Base-by-base conservation (phyloP, 2,797 vertebrate species). In the Paratrypauchen microcephalus region DNA sequence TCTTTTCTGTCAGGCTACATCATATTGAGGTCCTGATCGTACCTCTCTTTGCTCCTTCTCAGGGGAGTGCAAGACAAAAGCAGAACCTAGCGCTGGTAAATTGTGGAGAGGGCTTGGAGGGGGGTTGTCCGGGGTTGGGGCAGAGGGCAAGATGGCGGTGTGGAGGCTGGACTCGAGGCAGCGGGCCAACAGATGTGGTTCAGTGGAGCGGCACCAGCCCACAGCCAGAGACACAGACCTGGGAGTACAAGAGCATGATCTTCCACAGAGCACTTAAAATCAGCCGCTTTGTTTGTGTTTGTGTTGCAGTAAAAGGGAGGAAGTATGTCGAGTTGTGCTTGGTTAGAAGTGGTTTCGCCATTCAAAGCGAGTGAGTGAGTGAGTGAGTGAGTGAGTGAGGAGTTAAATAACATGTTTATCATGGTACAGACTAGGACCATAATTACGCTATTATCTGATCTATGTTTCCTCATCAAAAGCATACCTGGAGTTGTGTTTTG, bases 211-310 rank as follows among this genome's bases (percentile, higher is more conserved):
- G 66, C 77, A 75, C 80, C 66, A 85, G 83, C 79, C 78, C 77
- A 80, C 83, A 89, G 86, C 78, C 78, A 78, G 86, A 87, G 81
- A 88, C 88, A 88, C 88, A 87, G 83, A 89, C 85, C 86, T 80
- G 77, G 83, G 80, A 77, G 77, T 72, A 71, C 18, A 72, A 84
- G 84, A 82, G 84, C 72, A 77, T 82, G 86, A 85, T 89, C 85
- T 83, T 86, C 80, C 66, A 73, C 79, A 71, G 80, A 74, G 79
- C 83, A 63, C 71, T 72, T 73, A 68, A 89, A 83, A 88, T 85
- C 68, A 82, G 80, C 65, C 75, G 66, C 69, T 50, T 47, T 71
- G 67, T 79, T 79, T 75, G 79, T 73, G 48, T 63, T 50, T 32
- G 67, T 18, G 45, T 70, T 23, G 64, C 3, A 75, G 16, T 23